A percentile compares a stretch with the other conserved stretches of the same genome.
phyloP scores from a whole-genome alignment of 1,140 invertebrate species.

The Magallana ariakensis region DNA sequence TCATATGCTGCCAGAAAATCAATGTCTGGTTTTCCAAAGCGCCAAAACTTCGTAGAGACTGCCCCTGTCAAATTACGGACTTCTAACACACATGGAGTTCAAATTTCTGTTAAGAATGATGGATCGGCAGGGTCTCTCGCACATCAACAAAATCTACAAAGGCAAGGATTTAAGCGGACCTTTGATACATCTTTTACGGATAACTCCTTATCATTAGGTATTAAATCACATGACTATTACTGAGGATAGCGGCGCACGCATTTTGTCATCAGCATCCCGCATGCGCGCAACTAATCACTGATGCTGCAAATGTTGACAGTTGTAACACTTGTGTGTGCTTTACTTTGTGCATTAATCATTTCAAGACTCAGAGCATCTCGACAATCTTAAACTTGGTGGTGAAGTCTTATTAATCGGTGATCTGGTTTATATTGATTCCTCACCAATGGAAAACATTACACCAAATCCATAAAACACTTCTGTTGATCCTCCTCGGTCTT shows the following conservation, averaged over 20 bases:
- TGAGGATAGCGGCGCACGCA: constrained; percentile 27
- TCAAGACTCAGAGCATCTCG: constrained; percentile 17
- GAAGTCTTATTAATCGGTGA: constrained; percentile 25
- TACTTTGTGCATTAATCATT: neutral
- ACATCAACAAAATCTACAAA: neutral
- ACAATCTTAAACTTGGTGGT: constrained; percentile 8
- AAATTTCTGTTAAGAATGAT: neutral
- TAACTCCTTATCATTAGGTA: constrained; percentile 31
- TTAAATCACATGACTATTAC: constrained; percentile 35
- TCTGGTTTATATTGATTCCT: neutral
- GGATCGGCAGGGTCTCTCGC: neutral
- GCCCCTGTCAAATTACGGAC: constrained; percentile 7
- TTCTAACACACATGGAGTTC: constrained; percentile 14
- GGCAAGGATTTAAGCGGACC: neutral
- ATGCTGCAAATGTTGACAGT: constrained; percentile 1
- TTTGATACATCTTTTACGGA: constrained; percentile 6
- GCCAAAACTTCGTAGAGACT: neutral
- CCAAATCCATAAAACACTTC: neutral
- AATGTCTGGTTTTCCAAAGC: neutral
- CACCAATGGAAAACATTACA: neutral
- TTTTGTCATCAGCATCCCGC: constrained; percentile 24
- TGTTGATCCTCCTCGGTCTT: neutral
- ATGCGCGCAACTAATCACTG: constrained; percentile 35
- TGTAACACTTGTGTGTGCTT: constrained; percentile 37
- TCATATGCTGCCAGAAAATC: neutral